A percentile compares a stretch with the other conserved stretches of the same genome.
Evolutionary conservation across 2,113 vertebrate genomes (phyloP).

Genomic region (Sceloporus undulatus): DNA sequence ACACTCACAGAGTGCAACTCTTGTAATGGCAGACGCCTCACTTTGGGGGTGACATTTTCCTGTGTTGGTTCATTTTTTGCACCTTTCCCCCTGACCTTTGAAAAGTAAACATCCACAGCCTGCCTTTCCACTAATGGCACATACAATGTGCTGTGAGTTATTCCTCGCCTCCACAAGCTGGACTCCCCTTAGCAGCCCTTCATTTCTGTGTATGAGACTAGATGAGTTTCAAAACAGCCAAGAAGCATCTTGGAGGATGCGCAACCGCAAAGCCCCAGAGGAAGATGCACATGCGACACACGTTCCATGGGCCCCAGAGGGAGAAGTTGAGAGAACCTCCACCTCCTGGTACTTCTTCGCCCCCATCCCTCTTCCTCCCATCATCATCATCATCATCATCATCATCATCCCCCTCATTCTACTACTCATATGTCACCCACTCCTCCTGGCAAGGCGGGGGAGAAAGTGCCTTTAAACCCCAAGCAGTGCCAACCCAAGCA

Average conservation of each 20-base stretch:
- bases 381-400: background rate
- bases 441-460: background rate
- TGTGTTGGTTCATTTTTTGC: too few relatives aligned
- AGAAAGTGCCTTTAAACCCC: conserved; percentile 1
- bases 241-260: background rate
- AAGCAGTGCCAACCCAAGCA: background rate
- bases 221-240: background rate
- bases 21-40: too few relatives aligned
- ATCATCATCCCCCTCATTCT: background rate
- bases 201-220: too few relatives aligned
- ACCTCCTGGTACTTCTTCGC: background rate
- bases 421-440: background rate
- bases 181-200: background rate
- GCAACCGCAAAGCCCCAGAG: background rate
- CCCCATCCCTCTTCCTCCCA: background rate
- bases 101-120: background rate
- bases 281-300: too few relatives aligned
- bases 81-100: background rate
- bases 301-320: background rate
- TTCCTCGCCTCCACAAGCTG: background rate
- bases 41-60: too few relatives aligned
- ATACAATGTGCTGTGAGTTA: fast-evolving
- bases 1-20: too few relatives aligned
- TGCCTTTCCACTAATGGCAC: background rate
- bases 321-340: background rate